Evolutionary conservation across 2,888 invertebrate genomes (phyloP), one percentile per base, ranked within the genome.

Genomic region (Bellardia pandia): DNA sequence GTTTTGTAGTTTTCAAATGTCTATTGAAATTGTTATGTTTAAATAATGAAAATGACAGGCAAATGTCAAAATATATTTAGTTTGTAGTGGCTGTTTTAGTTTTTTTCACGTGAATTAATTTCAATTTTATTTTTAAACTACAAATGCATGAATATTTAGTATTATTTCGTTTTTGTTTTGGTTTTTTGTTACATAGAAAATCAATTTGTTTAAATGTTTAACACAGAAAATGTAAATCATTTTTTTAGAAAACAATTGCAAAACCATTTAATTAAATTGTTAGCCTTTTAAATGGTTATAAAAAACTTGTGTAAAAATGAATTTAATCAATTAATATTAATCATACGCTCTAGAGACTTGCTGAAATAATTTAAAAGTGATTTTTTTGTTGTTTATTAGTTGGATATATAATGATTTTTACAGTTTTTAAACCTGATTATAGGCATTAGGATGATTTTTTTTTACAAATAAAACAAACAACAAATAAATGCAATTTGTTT

Each of bases 31-130:
- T 78, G 85, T 87, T 86, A 85, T 85, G 80, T 87, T 87, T 87
- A 87, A 87, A 87, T 87, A 87, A 87, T 85, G 87, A 87, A 87
- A 87, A 81, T 85, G 84, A 87, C 87, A 87, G 87, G 84, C 87
- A 87, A 87, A 87, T 87, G 85, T 81, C 87, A 87, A 81, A 87
- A 86, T 85, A 81, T 77, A 84, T 87, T 87, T 81, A 85, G 87
- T 87, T 85, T 84, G 77, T 74, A 77, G 68, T 64, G n/a, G 78
- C 62, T 23, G 69, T 76, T 74, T 72, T 85, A 56, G 71, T 77
- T 42, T 30, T 68, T 86, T 84, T 82, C 80, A 84, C 79, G 76
- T 86, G 86, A 84, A 86, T 86, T 83, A 83, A 84, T 81, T 84
- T 75, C 75, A 71, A 62, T 79, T 86, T 86, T 86, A 51, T 51